Base-by-base conservation (phyloP, 2,113 vertebrate species). In the Acinonyx jubatus region DNA sequence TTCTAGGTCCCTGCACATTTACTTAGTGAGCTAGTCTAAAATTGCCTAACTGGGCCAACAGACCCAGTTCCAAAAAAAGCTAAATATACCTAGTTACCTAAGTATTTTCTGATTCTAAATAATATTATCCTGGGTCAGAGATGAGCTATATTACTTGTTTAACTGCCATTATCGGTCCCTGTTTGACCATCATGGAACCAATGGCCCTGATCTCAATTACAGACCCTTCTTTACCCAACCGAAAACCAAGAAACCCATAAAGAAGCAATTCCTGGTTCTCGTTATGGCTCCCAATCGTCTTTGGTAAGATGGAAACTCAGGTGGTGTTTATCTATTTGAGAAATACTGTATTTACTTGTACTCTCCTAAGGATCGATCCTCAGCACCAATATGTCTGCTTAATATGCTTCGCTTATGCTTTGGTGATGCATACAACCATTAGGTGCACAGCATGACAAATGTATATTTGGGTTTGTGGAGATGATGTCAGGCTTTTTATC, bases 281-380 rank as follows among this genome's bases (percentile, higher is more conserved):
- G 31, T 78, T 91, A 97, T 69, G 68, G 50, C 66, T 96, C 95
- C 87, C 92, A 94, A 16, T 45, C 92, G 92, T 96, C 80, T 96
- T 84, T 36, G 6, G 8, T 55, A 90, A 92, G 57, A 97, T 85
- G 48, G 63, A 96, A 94, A 95, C 57, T 96, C 79, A 74, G 89
- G 87, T 68, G 23, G 33, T 94, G n/a, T 91, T 98, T 96, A 90
- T 90, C 68, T 94, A 25, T 82, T 94, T 92, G 83, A 96, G 45
- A 94, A 97, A 95, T 91, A 96, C 45, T 95, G 84, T 89, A 74
- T 95, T 97, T 96, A 97, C 94, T 96, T 95, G 96, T 96, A n/a
- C 73, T 78, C 76, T 92, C 69, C 68, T 92, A 90, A 97, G 69
- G 92, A 69, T 63, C 29, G 45, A 52, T 88, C 36, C 92, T 69